A percentile compares a stretch with the other conserved stretches of the same genome.
These are phyloP conservation scores for Penaeus vannamei DNA, from an alignment of 1,140 invertebrate genomes.

Conservation along the genomic window DNA sequence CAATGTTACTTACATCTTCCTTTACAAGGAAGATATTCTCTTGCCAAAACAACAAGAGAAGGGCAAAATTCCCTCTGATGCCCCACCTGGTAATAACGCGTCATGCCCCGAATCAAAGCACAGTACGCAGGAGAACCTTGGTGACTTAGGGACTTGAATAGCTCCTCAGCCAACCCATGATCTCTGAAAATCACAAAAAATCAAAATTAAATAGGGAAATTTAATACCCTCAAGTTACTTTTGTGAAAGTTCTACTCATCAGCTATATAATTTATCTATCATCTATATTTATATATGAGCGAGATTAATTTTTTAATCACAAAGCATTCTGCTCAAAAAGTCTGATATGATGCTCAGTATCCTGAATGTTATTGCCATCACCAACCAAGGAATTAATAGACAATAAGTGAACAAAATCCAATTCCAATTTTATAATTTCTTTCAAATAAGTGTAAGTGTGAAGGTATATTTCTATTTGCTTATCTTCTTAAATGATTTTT, in stretches of 20 bases:
- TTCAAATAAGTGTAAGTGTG: no score
- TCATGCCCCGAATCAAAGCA: conserved; percentile 81
- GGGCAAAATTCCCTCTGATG: not conserved
- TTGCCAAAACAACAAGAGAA: conserved; percentile 11
- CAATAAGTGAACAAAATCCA: no score
- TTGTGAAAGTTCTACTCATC: not conserved
- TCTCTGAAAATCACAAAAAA: conserved; percentile 74
- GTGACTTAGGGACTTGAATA: conserved; percentile 75
- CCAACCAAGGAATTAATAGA: no score
- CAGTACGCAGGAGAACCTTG: conserved; percentile 74
- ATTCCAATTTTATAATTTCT: no score
- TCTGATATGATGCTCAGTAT: no score
- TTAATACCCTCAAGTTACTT: not conserved
- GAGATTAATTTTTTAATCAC: not conserved
- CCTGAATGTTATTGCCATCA: no score
- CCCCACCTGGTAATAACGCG: conserved; percentile 78
- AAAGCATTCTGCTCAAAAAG: not conserved
- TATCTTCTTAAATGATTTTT: no score
- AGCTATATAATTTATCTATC: not conserved
- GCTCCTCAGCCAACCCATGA: conserved; percentile 79
- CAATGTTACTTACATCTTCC: no score
- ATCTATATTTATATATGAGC: no score
- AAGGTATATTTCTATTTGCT: no score
- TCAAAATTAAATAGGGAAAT: not conserved
- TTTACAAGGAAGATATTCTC: no score